phyloP scores from a whole-genome alignment of 1,140 invertebrate species.

The Drosophila triauraria region DNA sequence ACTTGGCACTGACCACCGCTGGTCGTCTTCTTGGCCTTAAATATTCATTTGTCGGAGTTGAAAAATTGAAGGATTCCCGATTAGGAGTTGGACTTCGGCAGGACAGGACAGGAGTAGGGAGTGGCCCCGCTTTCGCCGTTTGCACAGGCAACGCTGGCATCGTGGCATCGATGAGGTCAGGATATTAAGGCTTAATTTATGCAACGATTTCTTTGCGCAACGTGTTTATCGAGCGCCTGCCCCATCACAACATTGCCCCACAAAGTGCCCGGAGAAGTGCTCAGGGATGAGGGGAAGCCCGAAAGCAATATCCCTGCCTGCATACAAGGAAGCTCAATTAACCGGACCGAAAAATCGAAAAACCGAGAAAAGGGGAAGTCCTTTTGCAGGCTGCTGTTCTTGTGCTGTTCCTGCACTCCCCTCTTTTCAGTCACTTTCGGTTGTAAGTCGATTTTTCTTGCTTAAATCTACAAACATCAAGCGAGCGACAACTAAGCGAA shows the following conservation, averaged over 20 bases:
- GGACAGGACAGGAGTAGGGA: slow-evolving; percentile 14
- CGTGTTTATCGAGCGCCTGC: slow-evolving; percentile 59
- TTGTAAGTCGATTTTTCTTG: slow-evolving; percentile 14
- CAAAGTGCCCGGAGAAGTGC: neutral
- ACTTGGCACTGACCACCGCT: slow-evolving; percentile 34
- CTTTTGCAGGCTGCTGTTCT: neutral
- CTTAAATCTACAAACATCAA: slow-evolving; percentile 28
- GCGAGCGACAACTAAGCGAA: slow-evolving; percentile 9
- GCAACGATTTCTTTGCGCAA: slow-evolving; percentile 68
- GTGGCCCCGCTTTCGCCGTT: slow-evolving; percentile 56
- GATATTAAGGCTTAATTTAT: slow-evolving; percentile 69
- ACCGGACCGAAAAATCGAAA: neutral
- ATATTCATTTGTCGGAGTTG: slow-evolving; percentile 68
- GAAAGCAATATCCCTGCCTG: slow-evolving; percentile 2
- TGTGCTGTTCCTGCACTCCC: too few relatives aligned
- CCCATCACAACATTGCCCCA: slow-evolving; percentile 17
- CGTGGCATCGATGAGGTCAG: slow-evolving; percentile 59
- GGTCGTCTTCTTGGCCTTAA: slow-evolving; percentile 44
- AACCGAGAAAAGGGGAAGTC: neutral
- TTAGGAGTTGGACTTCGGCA: slow-evolving; percentile 1
- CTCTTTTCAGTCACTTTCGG: neutral
- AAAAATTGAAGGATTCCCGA: slow-evolving; percentile 60
- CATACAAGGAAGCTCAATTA: slow-evolving; percentile 14
- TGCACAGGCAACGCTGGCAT: slow-evolving; percentile 56
- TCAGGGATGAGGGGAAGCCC: neutral